phyloP scores from a whole-genome alignment of 2,888 invertebrate species.

The Cataglyphis albicans region DNA sequence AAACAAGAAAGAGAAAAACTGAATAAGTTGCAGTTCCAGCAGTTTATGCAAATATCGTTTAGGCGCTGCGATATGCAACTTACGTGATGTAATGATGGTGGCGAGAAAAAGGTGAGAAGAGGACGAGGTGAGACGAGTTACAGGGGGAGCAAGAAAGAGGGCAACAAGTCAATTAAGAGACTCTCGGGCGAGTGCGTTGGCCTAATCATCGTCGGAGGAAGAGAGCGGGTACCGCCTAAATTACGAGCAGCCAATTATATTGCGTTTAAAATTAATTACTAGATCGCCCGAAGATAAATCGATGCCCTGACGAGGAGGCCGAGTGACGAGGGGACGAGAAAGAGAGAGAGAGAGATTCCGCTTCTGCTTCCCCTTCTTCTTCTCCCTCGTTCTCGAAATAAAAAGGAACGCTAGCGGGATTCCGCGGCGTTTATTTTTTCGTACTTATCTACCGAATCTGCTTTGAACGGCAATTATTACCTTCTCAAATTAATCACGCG shows the following conservation, averaged over 20 bases:
- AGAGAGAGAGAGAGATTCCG: conserved; percentile 17
- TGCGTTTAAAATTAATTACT: conserved; percentile 85
- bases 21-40: conserved; percentile 27
- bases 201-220: conserved; percentile 66
- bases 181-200: conserved; percentile 70
- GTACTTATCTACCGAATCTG: conserved; percentile 73
- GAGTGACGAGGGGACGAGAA: conserved; percentile 22
- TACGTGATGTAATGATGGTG: conserved; percentile 37
- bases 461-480: conserved; percentile 78
- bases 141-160: conserved; percentile 50
- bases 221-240: conserved; percentile 72
- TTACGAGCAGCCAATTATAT: conserved; percentile 83
- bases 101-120: conserved; percentile 34
- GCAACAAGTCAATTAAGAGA: conserved; percentile 77
- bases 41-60: conserved; percentile 46
- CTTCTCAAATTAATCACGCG: conserved; percentile 79
- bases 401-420: conserved; percentile 59
- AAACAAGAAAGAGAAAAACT: conserved; percentile 2
- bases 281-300: conserved; percentile 82
- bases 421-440: conserved; percentile 68
- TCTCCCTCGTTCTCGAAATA: conserved; percentile 37
- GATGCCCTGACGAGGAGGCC: conserved; percentile 68
- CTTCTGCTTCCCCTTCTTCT: neutral
- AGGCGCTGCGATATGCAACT: neutral
- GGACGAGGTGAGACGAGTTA: conserved; percentile 6